These are phyloP conservation scores for Liolophura sinensis DNA, from an alignment of 1,140 invertebrate species.

Conservation along the genomic window DNA sequence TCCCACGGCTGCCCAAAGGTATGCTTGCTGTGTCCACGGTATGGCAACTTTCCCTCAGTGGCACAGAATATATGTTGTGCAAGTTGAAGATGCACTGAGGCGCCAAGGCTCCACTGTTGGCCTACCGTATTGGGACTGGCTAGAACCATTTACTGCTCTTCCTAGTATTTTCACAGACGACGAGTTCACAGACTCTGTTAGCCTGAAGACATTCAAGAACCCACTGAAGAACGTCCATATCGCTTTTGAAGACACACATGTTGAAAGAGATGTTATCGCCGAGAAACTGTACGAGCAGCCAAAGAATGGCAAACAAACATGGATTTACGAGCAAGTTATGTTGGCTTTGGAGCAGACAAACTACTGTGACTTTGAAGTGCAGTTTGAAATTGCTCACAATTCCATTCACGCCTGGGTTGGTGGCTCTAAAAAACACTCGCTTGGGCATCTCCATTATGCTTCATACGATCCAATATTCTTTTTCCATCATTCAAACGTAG, in stretches of 20 bases:
- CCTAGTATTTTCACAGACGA: constrained; percentile 13
- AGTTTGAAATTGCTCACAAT: constrained; percentile 28
- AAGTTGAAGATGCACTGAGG: constrained; percentile 29
- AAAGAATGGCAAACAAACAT: constrained; percentile 20
- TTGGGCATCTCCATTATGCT: constrained; percentile 26
- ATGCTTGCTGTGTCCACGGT: constrained; percentile 30
- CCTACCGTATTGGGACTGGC: constrained; percentile 31
- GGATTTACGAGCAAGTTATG: constrained; percentile 19
- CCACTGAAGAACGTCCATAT: constrained; percentile 21
- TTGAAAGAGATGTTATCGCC: constrained; percentile 5
- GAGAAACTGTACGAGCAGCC: constrained; percentile 1
- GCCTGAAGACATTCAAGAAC: constrained; percentile 13
- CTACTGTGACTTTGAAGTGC: constrained; percentile 31
- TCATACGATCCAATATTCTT: constrained; percentile 28
- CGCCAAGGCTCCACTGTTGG: constrained; percentile 24
- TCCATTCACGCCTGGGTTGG: constrained; percentile 27
- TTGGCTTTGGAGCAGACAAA: constrained; percentile 28
- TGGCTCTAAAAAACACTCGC: constrained; percentile 17
- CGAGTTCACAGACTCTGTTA: constrained; percentile 15
- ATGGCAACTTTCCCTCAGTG: constrained; percentile 32
- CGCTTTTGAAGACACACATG: background rate
- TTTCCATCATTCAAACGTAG: constrained; percentile 23
- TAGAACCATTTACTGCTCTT: constrained; percentile 10
- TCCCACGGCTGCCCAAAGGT: background rate
- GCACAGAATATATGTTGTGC: constrained; percentile 31